phyloP scores from a whole-genome alignment of 2,113 vertebrate genomes.

The Sebastes fasciatus region DNA sequence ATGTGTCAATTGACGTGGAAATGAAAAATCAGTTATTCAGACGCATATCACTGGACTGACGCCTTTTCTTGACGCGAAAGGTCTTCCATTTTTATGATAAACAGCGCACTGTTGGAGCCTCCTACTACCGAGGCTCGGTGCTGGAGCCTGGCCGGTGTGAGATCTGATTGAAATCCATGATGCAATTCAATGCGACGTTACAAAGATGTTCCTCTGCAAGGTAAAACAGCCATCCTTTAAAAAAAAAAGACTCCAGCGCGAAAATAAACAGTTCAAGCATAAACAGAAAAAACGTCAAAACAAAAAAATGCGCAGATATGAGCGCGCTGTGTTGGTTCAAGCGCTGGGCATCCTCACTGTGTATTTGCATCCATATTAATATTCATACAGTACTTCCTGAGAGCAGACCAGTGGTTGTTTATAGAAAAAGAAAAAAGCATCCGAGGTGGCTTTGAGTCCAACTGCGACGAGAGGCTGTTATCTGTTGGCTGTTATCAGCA shows the following conservation, averaged over 20 bases:
- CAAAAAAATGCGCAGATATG: conserved; percentile 65
- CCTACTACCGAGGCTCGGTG: conserved; percentile 54
- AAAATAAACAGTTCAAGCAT: conserved; percentile 39
- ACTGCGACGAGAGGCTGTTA: conserved; percentile 53
- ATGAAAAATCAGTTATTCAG: conserved; percentile 63
- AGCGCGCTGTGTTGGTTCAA: conserved; percentile 68
- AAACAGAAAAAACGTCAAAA: conserved; percentile 48
- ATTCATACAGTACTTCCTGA: conserved; percentile 75
- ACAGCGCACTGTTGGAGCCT: conserved; percentile 51
- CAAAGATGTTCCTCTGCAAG: conserved; percentile 58
- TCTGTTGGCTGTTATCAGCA: conserved; percentile 27
- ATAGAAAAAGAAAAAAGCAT: conserved; percentile 12
- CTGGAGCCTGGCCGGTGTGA: conserved; percentile 53
- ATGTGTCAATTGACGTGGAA: conserved; percentile 74
- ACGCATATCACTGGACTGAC: conserved; percentile 70
- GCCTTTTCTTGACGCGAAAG: conserved; percentile 78
- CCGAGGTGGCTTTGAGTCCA: conserved; percentile 54
- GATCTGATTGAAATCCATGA: conserved; percentile 72
- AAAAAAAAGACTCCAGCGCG: conserved; percentile 24
- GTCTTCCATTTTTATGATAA: conserved; percentile 77
- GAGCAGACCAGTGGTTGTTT: conserved; percentile 62
- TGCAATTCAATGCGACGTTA: conserved; percentile 81
- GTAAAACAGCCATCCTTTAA: conserved; percentile 35
- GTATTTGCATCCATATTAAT: conserved; percentile 78
- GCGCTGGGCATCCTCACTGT: conserved; percentile 70